Conservation (phyloP, 2,888 invertebrate genomes). For the Drosophila falleni region DNA sequence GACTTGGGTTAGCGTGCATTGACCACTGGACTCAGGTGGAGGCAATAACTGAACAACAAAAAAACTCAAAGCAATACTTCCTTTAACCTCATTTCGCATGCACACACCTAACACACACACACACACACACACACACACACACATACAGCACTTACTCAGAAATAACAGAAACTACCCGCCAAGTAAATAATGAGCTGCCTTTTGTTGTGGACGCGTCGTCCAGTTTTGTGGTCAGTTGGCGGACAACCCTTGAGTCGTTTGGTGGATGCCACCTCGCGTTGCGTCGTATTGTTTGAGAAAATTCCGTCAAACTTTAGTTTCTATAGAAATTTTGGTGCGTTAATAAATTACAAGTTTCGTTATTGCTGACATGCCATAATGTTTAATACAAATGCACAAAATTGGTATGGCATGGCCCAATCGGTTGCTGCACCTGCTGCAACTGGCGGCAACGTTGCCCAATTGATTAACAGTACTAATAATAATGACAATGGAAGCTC, state of each 20-base stretch:
- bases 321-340: slow-evolving; percentile 18
- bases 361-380: slow-evolving; percentile 54
- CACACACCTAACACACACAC: slow-evolving; percentile 34
- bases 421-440: slow-evolving; percentile 32
- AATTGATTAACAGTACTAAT: slow-evolving; percentile 60
- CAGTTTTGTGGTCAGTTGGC: slow-evolving; percentile 83
- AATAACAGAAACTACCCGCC: slow-evolving; percentile 70
- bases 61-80: slow-evolving; percentile 72
- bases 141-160: slow-evolving; percentile 1
- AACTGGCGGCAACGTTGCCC: slow-evolving; percentile 49
- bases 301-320: slow-evolving; percentile 50
- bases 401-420: slow-evolving; percentile 82
- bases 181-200: slow-evolving; percentile 44
- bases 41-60: slow-evolving; percentile 40
- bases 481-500: slow-evolving; percentile 29
- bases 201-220: slow-evolving; percentile 77
- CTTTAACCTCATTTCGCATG: slow-evolving; percentile 83
- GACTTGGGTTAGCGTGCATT: slow-evolving; percentile 77
- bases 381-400: slow-evolving; percentile 83
- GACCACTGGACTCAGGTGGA: slow-evolving; percentile 69
- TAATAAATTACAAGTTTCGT: slow-evolving; percentile 58
- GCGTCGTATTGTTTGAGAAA: slow-evolving; percentile 39
- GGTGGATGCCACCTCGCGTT: slow-evolving; percentile 55
- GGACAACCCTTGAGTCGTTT: slow-evolving; percentile 79
- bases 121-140: neutral